Evolutionary conservation across 2,888 invertebrate genomes (phyloP).

Genomic region (Folsomia manolachei): DNA sequence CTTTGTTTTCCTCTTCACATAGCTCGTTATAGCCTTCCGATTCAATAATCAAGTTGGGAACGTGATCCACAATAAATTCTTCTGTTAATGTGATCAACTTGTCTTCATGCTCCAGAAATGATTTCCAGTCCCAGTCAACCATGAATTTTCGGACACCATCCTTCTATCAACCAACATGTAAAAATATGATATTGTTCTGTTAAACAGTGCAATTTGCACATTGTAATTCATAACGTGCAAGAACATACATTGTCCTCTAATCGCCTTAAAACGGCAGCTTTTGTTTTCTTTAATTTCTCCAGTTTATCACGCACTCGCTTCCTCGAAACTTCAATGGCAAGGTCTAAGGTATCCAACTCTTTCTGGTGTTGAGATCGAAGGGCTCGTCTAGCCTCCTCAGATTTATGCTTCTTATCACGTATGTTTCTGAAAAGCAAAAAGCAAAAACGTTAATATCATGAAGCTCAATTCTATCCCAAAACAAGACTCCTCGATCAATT

Average conservation of each 20-base stretch:
- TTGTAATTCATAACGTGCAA: background rate
- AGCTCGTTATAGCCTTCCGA: conserved; percentile 22
- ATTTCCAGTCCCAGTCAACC: conserved; percentile 18
- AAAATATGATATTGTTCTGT: too few relatives aligned
- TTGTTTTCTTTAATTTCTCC: conserved; percentile 18
- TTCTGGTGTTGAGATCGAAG: background rate
- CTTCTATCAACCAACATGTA: background rate
- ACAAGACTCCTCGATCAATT: too few relatives aligned
- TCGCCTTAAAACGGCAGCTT: background rate
- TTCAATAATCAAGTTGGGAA: conserved; percentile 27
- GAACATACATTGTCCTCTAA: background rate
- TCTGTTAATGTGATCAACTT: conserved; percentile 16
- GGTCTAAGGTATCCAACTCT: conserved; percentile 15
- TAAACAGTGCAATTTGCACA: too few relatives aligned
- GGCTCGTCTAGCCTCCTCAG: background rate
- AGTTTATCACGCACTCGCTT: conserved; percentile 26
- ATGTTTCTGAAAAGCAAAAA: background rate
- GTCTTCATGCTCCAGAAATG: conserved; percentile 31
- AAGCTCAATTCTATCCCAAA: background rate
- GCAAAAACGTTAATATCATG: too few relatives aligned
- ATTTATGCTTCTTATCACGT: background rate
- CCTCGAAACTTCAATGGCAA: conserved; percentile 22
- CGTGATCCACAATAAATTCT: conserved; percentile 25
- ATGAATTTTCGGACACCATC: background rate
- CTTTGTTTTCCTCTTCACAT: conserved; percentile 19